Conservation (phyloP, 1,140 invertebrate genomes). For the Drosophila yakuba region DNA sequence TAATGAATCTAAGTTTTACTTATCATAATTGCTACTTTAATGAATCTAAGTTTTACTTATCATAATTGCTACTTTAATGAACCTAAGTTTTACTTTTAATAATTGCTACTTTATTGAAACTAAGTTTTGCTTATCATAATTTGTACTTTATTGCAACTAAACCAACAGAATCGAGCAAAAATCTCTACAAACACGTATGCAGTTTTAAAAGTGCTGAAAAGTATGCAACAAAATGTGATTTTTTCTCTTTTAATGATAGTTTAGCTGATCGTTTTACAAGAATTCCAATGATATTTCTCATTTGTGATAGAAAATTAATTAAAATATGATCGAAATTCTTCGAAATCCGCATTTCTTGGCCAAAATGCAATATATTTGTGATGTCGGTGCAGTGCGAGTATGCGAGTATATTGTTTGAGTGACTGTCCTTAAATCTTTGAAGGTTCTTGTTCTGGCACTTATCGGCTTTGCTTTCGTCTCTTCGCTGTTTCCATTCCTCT, state of each 20-base stretch:
- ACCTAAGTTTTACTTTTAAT: too few species aligned
- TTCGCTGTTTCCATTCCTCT: conserved; percentile 10
- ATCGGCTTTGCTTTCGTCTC: conserved; percentile 11
- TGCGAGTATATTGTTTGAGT: conserved; percentile 3
- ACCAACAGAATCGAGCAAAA: too few species aligned
- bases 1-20: too few species aligned
- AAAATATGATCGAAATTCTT: neutral
- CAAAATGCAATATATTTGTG: neutral
- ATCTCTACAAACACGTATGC: neutral
- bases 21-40: too few species aligned
- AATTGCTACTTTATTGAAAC: too few species aligned
- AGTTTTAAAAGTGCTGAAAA: neutral
- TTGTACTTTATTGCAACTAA: too few species aligned
- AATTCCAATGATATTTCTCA: too few species aligned
- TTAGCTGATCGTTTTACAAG: too few species aligned
- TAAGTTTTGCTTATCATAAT: too few species aligned
- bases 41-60: too few species aligned
- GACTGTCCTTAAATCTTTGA: conserved; percentile 12
- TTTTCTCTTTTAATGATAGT: neutral
- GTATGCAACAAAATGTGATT: neutral
- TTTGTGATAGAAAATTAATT: neutral
- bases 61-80: too few species aligned
- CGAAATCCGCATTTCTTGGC: neutral
- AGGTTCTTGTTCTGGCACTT: conserved; percentile 14
- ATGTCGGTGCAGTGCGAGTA: neutral